These are phyloP conservation scores for Chrysolina americana DNA, from an alignment of 2,888 invertebrate genomes.

Conservation along the genomic window DNA sequence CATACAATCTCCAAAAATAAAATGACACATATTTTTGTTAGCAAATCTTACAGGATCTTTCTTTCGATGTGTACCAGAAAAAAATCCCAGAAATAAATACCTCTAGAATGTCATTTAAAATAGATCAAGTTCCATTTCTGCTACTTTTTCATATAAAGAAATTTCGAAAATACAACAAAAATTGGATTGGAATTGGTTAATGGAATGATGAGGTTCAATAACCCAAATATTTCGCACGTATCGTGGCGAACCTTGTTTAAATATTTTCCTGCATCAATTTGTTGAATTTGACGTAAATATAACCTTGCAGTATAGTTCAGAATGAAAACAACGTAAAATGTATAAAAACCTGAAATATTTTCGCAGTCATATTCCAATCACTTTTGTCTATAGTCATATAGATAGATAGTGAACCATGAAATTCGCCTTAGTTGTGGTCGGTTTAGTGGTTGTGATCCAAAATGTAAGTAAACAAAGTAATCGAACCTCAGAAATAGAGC, in stretches of 20 bases:
- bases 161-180: background rate
- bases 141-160: too few species aligned
- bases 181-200: background rate
- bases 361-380: conserved; percentile 37
- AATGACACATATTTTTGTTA: too few species aligned
- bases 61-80: too few species aligned
- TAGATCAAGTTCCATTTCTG: too few species aligned
- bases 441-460: conserved; percentile 40
- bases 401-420: conserved; percentile 50
- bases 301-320: conserved; percentile 41
- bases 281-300: conserved; percentile 36
- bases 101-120: too few species aligned
- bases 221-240: conserved; percentile 33
- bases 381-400: conserved; percentile 51
- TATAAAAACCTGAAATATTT: conserved; percentile 46
- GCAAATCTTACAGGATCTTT: too few species aligned
- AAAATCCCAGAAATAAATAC: too few species aligned
- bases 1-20: too few species aligned
- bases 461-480: conserved; percentile 48
- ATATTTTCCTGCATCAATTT: conserved; percentile 33
- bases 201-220: conserved; percentile 33
- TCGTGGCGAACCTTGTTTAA: conserved; percentile 29
- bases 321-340: conserved; percentile 46
- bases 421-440: conserved; percentile 40
- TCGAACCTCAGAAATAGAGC: background rate